phyloP scores from a whole-genome alignment of 1,140 invertebrate species.

The Hyles euphorbiae region DNA sequence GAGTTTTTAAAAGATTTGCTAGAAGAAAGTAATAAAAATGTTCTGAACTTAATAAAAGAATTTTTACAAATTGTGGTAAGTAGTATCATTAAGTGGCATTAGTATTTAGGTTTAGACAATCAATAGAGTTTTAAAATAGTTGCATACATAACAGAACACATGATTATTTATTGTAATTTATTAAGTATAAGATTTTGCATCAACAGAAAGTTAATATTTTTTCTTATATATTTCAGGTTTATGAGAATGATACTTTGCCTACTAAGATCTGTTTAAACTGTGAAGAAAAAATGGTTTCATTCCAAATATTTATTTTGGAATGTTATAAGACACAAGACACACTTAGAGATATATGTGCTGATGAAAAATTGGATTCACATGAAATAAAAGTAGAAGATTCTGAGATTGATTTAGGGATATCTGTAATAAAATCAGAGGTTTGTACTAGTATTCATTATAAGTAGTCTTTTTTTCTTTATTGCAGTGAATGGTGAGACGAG shows the following conservation, averaged over 20 bases:
- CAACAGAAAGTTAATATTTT: not conserved
- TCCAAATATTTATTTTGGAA: constrained; percentile 63
- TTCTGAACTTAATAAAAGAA: constrained; percentile 57
- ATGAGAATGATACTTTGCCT: constrained; percentile 50
- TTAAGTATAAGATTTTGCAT: no score
- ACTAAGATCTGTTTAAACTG: constrained; percentile 64
- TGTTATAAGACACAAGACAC: constrained; percentile 60
- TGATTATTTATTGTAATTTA: not conserved
- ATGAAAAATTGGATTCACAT: constrained; percentile 21
- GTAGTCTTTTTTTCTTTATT: no score
- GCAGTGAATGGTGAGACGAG: no score
- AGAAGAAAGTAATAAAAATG: constrained; percentile 53
- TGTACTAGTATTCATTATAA: not conserved
- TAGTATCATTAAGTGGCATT: constrained; percentile 17
- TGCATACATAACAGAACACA: not conserved
- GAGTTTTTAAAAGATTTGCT: constrained; percentile 60
- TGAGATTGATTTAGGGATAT: constrained; percentile 21
- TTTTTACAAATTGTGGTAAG: constrained; percentile 59
- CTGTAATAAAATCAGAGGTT: constrained; percentile 57
- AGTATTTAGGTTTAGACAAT: no score
- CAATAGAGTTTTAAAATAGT: no score
- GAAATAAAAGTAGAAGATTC: constrained; percentile 41
- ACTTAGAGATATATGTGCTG: constrained; percentile 45
- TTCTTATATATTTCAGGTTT: constrained; percentile 35
- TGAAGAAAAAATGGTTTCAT: constrained; percentile 62